Evolutionary conservation across 2,797 vertebrate species (phyloP).

Genomic region (Melanotaenia nigrans): DNA sequence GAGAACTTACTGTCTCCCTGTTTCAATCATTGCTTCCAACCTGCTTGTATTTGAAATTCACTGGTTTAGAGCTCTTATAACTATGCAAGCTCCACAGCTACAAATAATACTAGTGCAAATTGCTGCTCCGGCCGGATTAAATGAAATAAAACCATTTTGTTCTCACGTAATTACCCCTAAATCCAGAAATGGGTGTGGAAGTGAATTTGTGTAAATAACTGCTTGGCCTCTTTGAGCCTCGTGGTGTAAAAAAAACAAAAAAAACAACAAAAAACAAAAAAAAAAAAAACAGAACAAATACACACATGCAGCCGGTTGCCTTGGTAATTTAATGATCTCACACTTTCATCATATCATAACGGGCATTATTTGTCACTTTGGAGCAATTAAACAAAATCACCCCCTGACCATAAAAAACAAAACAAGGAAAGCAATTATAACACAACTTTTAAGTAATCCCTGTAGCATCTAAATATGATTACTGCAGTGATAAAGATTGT

Average conservation of each 20-base stretch:
- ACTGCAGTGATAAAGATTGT: constrained; percentile 79
- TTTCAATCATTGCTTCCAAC: constrained; percentile 48
- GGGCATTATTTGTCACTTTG: constrained; percentile 84
- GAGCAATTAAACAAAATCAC: constrained; percentile 87
- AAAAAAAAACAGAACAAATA: constrained; percentile 53
- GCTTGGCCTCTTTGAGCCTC: constrained; percentile 79
- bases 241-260: constrained; percentile 74
- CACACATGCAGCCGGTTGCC: constrained; percentile 71
- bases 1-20: constrained; percentile 10
- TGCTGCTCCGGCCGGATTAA: constrained; percentile 80
- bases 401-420: constrained; percentile 76
- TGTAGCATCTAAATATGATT: constrained; percentile 84
- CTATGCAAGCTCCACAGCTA: constrained; percentile 59
- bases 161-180: constrained; percentile 82
- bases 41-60: constrained; percentile 51
- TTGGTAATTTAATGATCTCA: constrained; percentile 85
- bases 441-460: constrained; percentile 85
- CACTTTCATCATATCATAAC: constrained; percentile 85
- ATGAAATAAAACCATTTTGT: constrained; percentile 84
- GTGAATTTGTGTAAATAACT: constrained; percentile 85
- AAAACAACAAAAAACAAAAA: constrained; percentile 48
- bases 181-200: constrained; percentile 78
- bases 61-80: constrained; percentile 76
- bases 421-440: constrained; percentile 84
- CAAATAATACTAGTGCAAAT: constrained; percentile 83